Percentiles rank a stretch among this genome's conserved stretches.
Evolutionary conservation across 1,140 invertebrate genomes (phyloP).

Genomic region (Drosophila azteca): DNA sequence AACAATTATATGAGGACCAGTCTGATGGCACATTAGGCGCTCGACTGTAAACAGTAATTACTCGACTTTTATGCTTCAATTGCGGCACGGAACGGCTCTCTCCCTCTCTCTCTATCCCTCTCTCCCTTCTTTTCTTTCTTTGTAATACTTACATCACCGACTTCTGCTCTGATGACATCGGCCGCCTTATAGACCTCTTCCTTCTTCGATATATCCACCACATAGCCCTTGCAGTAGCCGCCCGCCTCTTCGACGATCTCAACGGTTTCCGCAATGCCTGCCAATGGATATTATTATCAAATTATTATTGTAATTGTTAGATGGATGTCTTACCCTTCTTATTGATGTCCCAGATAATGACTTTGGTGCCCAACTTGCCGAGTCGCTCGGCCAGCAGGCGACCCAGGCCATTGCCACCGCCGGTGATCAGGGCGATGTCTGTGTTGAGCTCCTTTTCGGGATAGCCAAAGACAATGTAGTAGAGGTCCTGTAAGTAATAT

Average conservation of each 20-base stretch:
- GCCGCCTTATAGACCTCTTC: slow-evolving; percentile 93
- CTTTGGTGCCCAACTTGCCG: slow-evolving; percentile 90
- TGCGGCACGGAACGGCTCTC: slow-evolving; percentile 44
- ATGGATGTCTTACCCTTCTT: slow-evolving; percentile 86
- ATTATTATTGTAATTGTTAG: slow-evolving; percentile 1
- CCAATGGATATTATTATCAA: slow-evolving; percentile 7
- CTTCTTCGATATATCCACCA: slow-evolving; percentile 91
- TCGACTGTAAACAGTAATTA: slow-evolving; percentile 78
- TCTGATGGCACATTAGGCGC: slow-evolving; percentile 60
- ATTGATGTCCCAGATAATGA: slow-evolving; percentile 97
- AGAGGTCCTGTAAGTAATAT: slow-evolving; percentile 83
- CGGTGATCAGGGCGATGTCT: slow-evolving; percentile 93
- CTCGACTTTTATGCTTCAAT: slow-evolving; percentile 74
- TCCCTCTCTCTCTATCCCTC: not conserved
- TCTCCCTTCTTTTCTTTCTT: not conserved
- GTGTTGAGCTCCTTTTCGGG: slow-evolving; percentile 87
- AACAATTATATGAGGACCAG: slow-evolving; percentile 72
- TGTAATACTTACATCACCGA: slow-evolving; percentile 89
- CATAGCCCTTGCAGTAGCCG: slow-evolving; percentile 89
- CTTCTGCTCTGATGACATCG: slow-evolving; percentile 90
- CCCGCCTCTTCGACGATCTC: slow-evolving; percentile 88
- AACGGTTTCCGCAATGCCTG: slow-evolving; percentile 91
- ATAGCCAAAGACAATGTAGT: slow-evolving; percentile 84
- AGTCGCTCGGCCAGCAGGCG: slow-evolving; percentile 91
- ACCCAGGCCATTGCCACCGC: slow-evolving; percentile 95